Evolutionary conservation across 2,888 invertebrate genomes (phyloP).

Genomic region (Luffia ferchaultella): DNA sequence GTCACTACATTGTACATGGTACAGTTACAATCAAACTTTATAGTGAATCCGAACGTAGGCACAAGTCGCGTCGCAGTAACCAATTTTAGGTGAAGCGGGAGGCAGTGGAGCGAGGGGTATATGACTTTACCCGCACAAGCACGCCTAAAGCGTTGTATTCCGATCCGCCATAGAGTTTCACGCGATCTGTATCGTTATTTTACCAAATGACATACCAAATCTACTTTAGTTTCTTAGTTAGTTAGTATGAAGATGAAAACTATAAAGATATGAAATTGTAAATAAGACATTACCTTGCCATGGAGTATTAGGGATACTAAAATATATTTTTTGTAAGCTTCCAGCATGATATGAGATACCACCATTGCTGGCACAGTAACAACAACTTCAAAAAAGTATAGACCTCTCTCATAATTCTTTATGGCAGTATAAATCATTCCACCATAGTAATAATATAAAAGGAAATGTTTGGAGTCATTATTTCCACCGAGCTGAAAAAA

Average conservation of each 20-base stretch:
- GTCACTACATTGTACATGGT: too few species aligned
- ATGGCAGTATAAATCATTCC: slow-evolving; percentile 96
- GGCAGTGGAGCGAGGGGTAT: too few species aligned
- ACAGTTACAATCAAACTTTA: too few species aligned
- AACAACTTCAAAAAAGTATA: slow-evolving; percentile 96
- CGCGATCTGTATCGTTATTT: too few species aligned
- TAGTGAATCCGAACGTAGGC: too few species aligned
- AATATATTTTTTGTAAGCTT: slow-evolving; percentile 96
- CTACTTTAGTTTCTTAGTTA: too few species aligned
- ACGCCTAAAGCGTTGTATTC: too few species aligned
- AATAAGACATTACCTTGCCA: slow-evolving; percentile 75
- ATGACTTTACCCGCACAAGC: too few species aligned
- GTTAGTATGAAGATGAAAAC: background rate
- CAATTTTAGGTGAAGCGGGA: too few species aligned
- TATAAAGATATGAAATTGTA: background rate
- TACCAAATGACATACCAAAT: too few species aligned
- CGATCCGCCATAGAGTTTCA: too few species aligned
- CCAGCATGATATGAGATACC: slow-evolving; percentile 96
- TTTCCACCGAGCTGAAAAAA: slow-evolving; percentile 70
- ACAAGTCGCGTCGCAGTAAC: too few species aligned
- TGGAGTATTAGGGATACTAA: slow-evolving; percentile 90
- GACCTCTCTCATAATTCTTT: slow-evolving; percentile 90
- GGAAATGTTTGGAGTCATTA: slow-evolving; percentile 88
- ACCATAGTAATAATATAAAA: slow-evolving; percentile 96
- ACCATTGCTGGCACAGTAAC: slow-evolving; percentile 94